A percentile compares a stretch with the other conserved stretches of the same genome.
phyloP scores from a whole-genome alignment of 2,797 vertebrate species.

The Molossus molossus region DNA sequence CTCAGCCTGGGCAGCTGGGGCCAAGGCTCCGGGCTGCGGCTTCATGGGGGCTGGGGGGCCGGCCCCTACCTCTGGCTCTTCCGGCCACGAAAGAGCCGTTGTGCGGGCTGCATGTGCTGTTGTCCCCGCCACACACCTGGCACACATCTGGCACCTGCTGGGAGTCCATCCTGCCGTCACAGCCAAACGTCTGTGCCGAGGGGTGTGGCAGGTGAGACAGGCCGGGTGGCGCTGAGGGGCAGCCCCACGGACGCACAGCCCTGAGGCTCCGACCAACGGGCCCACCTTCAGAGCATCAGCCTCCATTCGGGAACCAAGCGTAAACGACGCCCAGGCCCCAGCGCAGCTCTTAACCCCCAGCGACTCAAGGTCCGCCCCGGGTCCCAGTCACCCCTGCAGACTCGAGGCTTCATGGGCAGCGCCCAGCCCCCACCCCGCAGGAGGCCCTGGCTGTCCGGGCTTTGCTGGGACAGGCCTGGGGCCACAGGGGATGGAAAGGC shows the following conservation, averaged over 20 bases:
- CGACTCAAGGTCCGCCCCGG: not conserved
- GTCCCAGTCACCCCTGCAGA: not conserved
- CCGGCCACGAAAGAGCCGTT: slow-evolving; percentile 93
- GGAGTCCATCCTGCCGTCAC: slow-evolving; percentile 95
- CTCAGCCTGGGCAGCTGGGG: too few relatives aligned
- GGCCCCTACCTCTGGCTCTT: slow-evolving; percentile 91
- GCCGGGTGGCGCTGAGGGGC: not conserved
- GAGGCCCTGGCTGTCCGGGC: too few relatives aligned
- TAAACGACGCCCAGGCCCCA: accelerated
- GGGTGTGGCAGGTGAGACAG: not conserved
- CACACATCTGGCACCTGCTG: slow-evolving; percentile 92
- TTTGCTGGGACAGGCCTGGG: not conserved
- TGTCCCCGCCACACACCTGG: slow-evolving; percentile 94
- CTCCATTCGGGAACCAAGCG: not conserved
- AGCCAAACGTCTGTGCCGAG: slow-evolving; percentile 94
- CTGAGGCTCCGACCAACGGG: not conserved
- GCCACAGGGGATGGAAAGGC: not conserved
- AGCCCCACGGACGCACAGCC: not conserved
- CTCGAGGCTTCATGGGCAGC: accelerated
- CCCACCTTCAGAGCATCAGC: accelerated
- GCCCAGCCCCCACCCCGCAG: not conserved
- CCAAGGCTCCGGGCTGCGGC: not conserved
- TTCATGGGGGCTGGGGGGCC: too few relatives aligned
- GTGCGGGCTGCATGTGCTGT: slow-evolving; percentile 91
- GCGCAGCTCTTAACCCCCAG: not conserved